Conservation (phyloP, 2,113 vertebrate species). For the Vulpes vulpes region DNA sequence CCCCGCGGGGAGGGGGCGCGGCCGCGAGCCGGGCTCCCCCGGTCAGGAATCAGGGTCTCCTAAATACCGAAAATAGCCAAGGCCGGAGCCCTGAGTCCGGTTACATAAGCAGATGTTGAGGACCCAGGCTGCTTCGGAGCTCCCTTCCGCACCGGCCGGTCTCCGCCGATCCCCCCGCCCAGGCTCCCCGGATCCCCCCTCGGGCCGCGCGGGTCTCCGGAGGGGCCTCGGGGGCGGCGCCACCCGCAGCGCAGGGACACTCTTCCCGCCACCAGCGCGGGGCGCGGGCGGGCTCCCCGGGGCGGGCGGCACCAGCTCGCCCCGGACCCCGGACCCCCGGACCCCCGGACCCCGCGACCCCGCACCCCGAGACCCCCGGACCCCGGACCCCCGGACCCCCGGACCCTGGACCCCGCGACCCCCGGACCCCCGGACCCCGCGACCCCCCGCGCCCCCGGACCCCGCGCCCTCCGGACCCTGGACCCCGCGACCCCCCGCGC, state of each 20-base stretch:
- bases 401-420: not conserved
- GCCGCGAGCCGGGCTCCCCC: constrained; percentile 33
- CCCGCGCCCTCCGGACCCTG: not conserved
- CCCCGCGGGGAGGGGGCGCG: too few relatives aligned
- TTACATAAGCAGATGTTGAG: constrained; percentile 76
- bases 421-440: not conserved
- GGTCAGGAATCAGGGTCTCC: constrained; percentile 57
- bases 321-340: not conserved
- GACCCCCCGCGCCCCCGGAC: not conserved
- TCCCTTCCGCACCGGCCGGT: not conserved
- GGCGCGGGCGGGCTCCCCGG: not conserved
- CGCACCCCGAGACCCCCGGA: too few relatives aligned
- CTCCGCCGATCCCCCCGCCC: not conserved
- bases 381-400: not conserved
- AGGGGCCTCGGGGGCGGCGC: not conserved
- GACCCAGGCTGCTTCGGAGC: not conserved
- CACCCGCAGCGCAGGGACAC: not conserved
- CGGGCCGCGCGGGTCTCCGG: too few relatives aligned
- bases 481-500: not conserved
- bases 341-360: not conserved
- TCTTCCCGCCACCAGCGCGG: rapidly evolving
- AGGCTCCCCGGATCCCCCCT: too few relatives aligned
- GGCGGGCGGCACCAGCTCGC: not conserved
- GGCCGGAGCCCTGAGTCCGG: constrained; percentile 66
- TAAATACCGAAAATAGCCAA: constrained; percentile 74